A percentile compares a stretch with the other conserved stretches of the same genome.
phyloP scores from a whole-genome alignment of 2,797 vertebrate species.

The Lepilemur septentrionalis region DNA sequence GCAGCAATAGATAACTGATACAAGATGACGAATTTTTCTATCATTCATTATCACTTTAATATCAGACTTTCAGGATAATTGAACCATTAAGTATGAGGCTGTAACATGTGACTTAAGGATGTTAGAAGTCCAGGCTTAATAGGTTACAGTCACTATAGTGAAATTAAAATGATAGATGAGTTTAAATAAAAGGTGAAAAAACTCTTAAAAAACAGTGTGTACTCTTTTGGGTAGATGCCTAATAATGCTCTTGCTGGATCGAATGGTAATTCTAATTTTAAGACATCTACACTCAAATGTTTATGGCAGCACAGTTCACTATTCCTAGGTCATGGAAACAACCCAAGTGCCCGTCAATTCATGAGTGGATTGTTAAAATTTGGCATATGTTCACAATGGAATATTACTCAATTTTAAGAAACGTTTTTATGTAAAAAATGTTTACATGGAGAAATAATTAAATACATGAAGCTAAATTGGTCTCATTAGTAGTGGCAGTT shows the following conservation, averaged over 20 bases:
- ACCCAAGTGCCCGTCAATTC: no score
- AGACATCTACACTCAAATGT: no score
- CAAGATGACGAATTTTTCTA: neutral
- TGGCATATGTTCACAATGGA: no score
- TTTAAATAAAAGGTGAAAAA: slow-evolving; percentile 49
- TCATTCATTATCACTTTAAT: slow-evolving; percentile 37
- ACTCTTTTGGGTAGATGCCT: no score
- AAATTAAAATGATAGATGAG: slow-evolving; percentile 61
- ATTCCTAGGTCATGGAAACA: no score
- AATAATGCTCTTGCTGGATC: no score
- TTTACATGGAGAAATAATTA: neutral
- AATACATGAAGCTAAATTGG: neutral
- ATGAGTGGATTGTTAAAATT: no score
- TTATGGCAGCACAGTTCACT: no score
- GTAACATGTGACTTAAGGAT: slow-evolving; percentile 38
- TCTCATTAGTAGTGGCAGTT: neutral
- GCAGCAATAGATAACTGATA: neutral
- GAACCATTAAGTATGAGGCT: slow-evolving; percentile 20
- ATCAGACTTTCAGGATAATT: slow-evolving; percentile 39
- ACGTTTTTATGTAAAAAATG: neutral
- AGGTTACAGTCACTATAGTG: slow-evolving; percentile 20
- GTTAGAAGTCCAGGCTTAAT: neutral
- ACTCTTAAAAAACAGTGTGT: neutral
- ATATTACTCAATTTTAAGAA: no score
- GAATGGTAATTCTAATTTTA: no score